Conservation (phyloP, 2,797 vertebrate genomes). For the Galago senegalensis region DNA sequence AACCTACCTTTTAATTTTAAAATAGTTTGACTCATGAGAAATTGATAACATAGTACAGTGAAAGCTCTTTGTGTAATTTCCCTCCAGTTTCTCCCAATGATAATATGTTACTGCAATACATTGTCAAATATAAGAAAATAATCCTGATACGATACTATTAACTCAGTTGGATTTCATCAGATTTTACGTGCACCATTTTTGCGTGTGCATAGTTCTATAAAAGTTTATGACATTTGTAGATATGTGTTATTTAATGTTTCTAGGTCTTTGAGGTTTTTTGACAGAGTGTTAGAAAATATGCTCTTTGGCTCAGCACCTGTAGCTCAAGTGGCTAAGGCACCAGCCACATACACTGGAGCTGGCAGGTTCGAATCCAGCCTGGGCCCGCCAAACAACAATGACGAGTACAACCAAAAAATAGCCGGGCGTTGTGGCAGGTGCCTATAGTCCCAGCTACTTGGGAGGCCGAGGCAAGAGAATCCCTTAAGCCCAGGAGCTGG, state of each 20-base stretch:
- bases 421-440: too few relatives aligned
- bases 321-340: too few relatives aligned
- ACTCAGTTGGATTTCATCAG: neutral
- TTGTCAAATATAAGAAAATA: slow-evolving; percentile 9
- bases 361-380: too few relatives aligned
- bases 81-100: neutral
- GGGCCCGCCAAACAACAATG: too few relatives aligned
- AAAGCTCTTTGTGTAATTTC: neutral
- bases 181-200: neutral
- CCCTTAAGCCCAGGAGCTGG: too few relatives aligned
- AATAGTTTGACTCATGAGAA: slow-evolving; percentile 10
- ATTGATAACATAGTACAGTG: slow-evolving; percentile 31
- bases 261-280: slow-evolving; percentile 56
- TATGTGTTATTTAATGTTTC: slow-evolving; percentile 11
- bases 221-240: slow-evolving; percentile 7
- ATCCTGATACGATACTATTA: neutral
- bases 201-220: neutral
- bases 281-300: neutral
- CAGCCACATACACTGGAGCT: too few relatives aligned
- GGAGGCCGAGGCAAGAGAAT: too few relatives aligned
- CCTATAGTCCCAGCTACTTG: too few relatives aligned
- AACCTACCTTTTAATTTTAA: neutral
- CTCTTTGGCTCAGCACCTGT: neutral
- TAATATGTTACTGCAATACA: neutral
- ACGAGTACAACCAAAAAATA: too few relatives aligned